phyloP scores from a whole-genome alignment of 2,797 vertebrate genomes.

The Spinibarbus caldwelli region DNA sequence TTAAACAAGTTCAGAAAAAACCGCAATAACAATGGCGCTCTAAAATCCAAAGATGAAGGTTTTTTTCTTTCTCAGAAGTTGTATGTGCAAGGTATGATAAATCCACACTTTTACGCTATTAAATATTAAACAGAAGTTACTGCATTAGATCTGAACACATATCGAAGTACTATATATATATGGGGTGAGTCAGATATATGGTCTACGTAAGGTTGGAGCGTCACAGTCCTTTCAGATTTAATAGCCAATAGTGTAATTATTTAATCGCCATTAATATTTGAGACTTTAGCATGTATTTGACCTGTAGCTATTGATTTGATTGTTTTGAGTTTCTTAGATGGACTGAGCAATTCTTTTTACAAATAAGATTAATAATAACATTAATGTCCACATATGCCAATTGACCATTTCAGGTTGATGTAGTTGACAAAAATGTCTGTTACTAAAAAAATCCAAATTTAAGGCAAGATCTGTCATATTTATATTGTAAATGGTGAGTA shows the following conservation, averaged over 20 bases:
- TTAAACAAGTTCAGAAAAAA: constrained; percentile 49
- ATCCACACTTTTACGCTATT: not conserved
- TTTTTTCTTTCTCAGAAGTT: constrained; percentile 34
- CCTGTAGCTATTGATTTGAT: not conserved
- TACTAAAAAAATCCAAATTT: not conserved
- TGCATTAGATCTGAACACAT: not conserved
- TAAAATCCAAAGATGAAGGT: constrained; percentile 49
- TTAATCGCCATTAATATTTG: not conserved
- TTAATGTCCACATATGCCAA: not conserved
- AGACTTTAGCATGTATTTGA: not conserved
- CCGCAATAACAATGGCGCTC: constrained; percentile 44
- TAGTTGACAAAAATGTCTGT: not conserved
- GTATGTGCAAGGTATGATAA: not conserved
- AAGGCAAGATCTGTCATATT: not conserved
- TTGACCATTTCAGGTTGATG: not conserved
- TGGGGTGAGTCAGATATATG: not conserved
- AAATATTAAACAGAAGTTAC: not conserved
- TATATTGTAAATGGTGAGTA: not conserved
- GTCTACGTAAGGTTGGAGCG: not conserved
- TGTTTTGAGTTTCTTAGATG: not conserved
- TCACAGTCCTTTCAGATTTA: not conserved
- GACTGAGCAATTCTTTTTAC: not conserved
- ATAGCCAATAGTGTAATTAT: not conserved
- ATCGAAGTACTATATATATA: not conserved
- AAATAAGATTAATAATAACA: not conserved